Base-by-base conservation (phyloP, 2,113 vertebrate species). In the Dicaeum eximium region DNA sequence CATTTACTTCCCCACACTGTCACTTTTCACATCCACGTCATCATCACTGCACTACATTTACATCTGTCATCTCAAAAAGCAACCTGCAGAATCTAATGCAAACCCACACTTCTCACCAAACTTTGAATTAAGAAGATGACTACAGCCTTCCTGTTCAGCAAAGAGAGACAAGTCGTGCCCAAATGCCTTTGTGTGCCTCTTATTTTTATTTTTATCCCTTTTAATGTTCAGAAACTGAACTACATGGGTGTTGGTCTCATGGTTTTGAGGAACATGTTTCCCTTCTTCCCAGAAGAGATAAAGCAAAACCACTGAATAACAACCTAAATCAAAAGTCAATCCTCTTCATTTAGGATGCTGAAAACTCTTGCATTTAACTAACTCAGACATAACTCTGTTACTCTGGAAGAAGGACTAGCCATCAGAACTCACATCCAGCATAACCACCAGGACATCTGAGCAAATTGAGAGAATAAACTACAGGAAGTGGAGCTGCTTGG, bases 81-180 rank as follows among this genome's bases (percentile, higher is more conserved):
- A 70, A 70, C 62, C 42, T 50, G 42, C 40, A 56, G 51, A 91
- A 89, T 75, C 69, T 74, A 92, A 48, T n/a, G 30, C 86, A 84
- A 96, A 95, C 60, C 10, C 42, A 38, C 6, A 1, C 13, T 77
- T 77, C 54, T 66, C 4, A 1, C 4, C 1, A 1, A 92, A 48
- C 37, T 72, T 37, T 35, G 56, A 61, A 78, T 94, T 42, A 89
- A 69, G 84, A 31, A 90, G 56, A 71, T 31, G 21, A 86, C 6
- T 47, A 80, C 42, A 95, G 75, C 21, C 48, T 93, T 91, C 80
- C 75, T 87, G 62, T n/a, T 51, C 65, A 95, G 84, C 86, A 93
- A 91, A 47, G 33, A 90, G 89, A 95, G 92, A 93, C 64, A 90
- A 78, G 57, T 74, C 96, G 23, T 72, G 66, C 9, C 38, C 33